These are phyloP conservation scores for Hirtodrosophila duncani DNA, from an alignment of 2,888 invertebrate genomes.

Conservation along the genomic window DNA sequence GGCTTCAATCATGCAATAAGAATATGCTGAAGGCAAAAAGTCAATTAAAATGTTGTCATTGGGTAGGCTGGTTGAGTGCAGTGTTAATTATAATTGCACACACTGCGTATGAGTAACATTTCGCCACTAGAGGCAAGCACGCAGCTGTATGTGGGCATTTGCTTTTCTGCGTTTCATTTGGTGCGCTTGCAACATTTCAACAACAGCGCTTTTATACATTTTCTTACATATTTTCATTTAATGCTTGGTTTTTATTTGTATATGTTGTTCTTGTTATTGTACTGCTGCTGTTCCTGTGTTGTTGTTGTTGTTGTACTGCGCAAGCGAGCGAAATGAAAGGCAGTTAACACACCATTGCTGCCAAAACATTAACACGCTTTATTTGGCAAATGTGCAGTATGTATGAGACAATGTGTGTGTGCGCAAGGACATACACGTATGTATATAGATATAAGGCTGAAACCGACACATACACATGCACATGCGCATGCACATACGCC, in stretches of 20 bases:
- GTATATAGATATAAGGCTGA: constrained; percentile 8
- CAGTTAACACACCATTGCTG: constrained; percentile 71
- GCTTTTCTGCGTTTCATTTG: constrained; percentile 21
- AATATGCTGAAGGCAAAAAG: constrained; percentile 20
- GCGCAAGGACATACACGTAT: constrained; percentile 54
- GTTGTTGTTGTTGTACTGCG: constrained; percentile 43
- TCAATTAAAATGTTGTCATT: constrained; percentile 43
- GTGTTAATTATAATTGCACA: constrained; percentile 46
- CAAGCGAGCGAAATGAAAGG: constrained; percentile 64
- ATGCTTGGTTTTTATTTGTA: constrained; percentile 7
- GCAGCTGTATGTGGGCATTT: constrained; percentile 5
- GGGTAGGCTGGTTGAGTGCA: not conserved
- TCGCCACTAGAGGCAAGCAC: constrained; percentile 14
- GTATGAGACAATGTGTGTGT: not conserved
- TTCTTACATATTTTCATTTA: constrained; percentile 19
- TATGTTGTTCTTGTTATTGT: constrained; percentile 2
- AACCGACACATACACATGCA: constrained; percentile 8
- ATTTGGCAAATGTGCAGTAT: constrained; percentile 57
- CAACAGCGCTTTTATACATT: constrained; percentile 35
- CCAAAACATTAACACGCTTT: constrained; percentile 71
- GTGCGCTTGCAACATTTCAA: constrained; percentile 27
- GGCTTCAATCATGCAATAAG: constrained; percentile 6
- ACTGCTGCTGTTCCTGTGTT: constrained; percentile 11
- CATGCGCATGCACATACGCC: constrained; percentile 35
- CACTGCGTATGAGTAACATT: constrained; percentile 47